Base-by-base conservation (phyloP, 2,797 vertebrate species). In the Hippoglossus hippoglossus region DNA sequence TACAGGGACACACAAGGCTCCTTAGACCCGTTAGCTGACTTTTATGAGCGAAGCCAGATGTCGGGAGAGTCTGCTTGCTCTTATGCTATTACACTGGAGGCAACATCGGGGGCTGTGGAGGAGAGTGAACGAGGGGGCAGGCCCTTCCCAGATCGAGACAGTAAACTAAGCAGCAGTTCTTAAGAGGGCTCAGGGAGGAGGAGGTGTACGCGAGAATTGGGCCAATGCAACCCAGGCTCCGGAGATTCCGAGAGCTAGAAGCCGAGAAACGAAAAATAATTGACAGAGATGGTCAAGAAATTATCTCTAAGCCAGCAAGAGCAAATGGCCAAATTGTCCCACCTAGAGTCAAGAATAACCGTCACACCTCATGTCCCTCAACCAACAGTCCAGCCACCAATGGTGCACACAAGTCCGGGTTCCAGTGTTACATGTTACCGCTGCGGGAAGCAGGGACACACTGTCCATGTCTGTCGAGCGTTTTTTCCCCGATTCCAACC, bases 11-110 rank as follows among this genome's bases (percentile, higher is more conserved):
- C 66, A 10, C 80, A 71, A 9, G 28, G 60, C 8, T 83, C 77
- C 18, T 47, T 80, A 0, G 79, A 89, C 3, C 77, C 71, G 18
- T n/a, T 79, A 6, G 71, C 67, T 2, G 72, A 89, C 9, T 87
- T 89, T n/a, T 81, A 77, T 75, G 78, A 82, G 31, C 12, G 53
- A 2, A 46, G 10, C n/a, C 79, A 87, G 46, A n/a, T 24, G 8
- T 0, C 64, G 18, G 80, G 79, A 0, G 82, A 82, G 51, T 62
- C 70, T 5, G 51, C 63, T 13, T 77, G 85, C 22, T 88, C 71
- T 1, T 89, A 82, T 62, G 75, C 82, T 1, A 81, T 83, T 11
- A 52, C 68, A 1, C 36, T 87, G 6, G 82, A 87, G 46, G 68
- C 77, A 1, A 81, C 36, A 2, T 22, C 86, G 25, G 5, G 57